Percentiles rank a stretch among this genome's conserved stretches.
Conservation (phyloP, 2,888 invertebrate genomes). For the Polymixis lichenea region DNA sequence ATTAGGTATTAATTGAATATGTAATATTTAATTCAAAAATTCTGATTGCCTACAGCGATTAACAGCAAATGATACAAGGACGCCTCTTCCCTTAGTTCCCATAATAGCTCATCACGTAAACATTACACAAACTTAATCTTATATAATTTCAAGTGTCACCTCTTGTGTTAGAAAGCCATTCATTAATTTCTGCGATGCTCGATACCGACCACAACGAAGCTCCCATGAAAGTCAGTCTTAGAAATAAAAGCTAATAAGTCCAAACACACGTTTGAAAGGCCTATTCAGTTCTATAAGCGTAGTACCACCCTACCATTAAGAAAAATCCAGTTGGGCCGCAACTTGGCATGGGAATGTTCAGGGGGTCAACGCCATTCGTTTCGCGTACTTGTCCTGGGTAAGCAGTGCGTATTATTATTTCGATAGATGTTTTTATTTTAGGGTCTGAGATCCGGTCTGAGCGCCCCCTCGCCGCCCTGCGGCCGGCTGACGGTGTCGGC, state of each 20-base stretch:
- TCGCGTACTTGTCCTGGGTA: slow-evolving; percentile 88
- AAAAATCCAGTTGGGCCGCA: slow-evolving; percentile 86
- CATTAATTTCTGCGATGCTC: slow-evolving; percentile 67
- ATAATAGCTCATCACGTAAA: slow-evolving; percentile 27
- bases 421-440: slow-evolving; percentile 90
- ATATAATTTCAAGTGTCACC: slow-evolving; percentile 53
- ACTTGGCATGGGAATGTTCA: slow-evolving; percentile 88
- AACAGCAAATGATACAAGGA: not conserved
- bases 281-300: slow-evolving; percentile 83
- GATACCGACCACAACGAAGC: slow-evolving; percentile 67
- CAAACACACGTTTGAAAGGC: slow-evolving; percentile 85
- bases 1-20: not conserved
- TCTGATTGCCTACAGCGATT: not conserved
- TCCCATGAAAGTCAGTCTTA: slow-evolving; percentile 85
- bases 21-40: not conserved
- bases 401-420: slow-evolving; percentile 90
- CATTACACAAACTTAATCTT: slow-evolving; percentile 37
- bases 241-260: slow-evolving; percentile 88
- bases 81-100: not conserved
- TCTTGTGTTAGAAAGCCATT: slow-evolving; percentile 68
- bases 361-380: slow-evolving; percentile 90
- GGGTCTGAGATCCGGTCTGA: slow-evolving; percentile 89
- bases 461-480: slow-evolving; percentile 85
- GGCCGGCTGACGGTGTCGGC: slow-evolving; percentile 77
- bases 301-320: slow-evolving; percentile 86